Evolutionary conservation across 2,888 invertebrate species (phyloP), one percentile per base, ranked within the genome.

Genomic region (Cheilosia vernalis): DNA sequence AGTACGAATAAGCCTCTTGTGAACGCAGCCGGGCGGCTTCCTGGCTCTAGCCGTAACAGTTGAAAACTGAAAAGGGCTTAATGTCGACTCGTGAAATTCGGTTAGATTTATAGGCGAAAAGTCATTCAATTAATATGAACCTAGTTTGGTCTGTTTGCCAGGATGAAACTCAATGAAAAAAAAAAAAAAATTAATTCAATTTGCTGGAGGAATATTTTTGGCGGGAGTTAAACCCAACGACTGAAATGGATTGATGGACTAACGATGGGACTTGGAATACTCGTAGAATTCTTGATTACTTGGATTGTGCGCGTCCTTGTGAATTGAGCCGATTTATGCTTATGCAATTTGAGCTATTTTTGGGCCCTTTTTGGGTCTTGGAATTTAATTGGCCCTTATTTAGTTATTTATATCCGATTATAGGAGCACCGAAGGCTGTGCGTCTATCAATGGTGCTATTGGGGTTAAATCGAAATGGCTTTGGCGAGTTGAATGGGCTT

Each of bases 61-160:
- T 30, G 44, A 76, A 67, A 67, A 76, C 51, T 44, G 76, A 67
- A 42, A 60, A 53, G 15, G 33, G 53, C 60, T 55, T 33, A 42
- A 44, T 53, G 58, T 58, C 27, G 58, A 53, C 53, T 61, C 61
- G 61, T 55, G 60, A 44, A 53, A 37, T 77, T 61, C 27, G 37
- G 33, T 55, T 33, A 67, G 67, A 77, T 77, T 77, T 77, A 77
- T 77, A 69, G 77, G 67, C 69, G 69, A 77, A 77, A 69, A 77
- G 69, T 77, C 77, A 61, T 77, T 77, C 69, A 61, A 69, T 61
- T 69, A 77, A 77, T 77, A 61, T 19, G 77, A 77, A 77, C 55
- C 69, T 77, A 77, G 69, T 69, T 67, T 42, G 21, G 67, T 69
- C 53, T 77, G 61, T 77, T 77, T 61, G 67, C 61, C 61, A 42